These are phyloP conservation scores for Epizoanthus ramosus DNA, from an alignment of 92 coral and sea anemone species.

Conservation along the genomic window DNA sequence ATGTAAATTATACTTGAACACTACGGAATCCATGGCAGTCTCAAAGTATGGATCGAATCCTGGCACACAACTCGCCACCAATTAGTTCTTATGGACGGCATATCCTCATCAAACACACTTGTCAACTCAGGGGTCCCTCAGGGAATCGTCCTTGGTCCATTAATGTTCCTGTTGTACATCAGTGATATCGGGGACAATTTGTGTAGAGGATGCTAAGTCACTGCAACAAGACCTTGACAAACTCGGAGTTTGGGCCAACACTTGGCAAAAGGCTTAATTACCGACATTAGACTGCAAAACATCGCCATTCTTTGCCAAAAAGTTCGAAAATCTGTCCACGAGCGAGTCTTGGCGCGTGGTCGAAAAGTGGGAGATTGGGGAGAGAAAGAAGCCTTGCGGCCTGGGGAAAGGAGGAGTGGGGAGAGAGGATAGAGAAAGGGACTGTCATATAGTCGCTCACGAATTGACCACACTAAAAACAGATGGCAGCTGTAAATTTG, in stretches of 20 bases:
- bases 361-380: no score
- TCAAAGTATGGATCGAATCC: neutral
- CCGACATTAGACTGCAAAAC: no score
- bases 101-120: neutral
- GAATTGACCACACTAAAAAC: no score
- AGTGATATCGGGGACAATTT: conserved; percentile 3
- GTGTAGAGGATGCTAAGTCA: neutral
- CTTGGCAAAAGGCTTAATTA: conserved; percentile 5
- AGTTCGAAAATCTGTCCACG: no score
- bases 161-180: neutral
- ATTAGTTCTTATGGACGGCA: neutral
- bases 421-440: no score
- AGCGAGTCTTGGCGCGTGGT: no score
- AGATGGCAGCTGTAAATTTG: no score
- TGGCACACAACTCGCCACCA: neutral
- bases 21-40: neutral
- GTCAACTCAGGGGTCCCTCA: conserved; percentile 3
- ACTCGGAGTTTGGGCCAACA: conserved; percentile 11
- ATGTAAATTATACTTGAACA: neutral
- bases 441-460: no score
- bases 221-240: conserved; percentile 12
- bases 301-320: no score
- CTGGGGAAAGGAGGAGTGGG: no score
- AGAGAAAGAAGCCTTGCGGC: no score
- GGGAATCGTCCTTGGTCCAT: neutral